Conservation (phyloP, 2,113 vertebrate genomes). For the Cariama cristata region DNA sequence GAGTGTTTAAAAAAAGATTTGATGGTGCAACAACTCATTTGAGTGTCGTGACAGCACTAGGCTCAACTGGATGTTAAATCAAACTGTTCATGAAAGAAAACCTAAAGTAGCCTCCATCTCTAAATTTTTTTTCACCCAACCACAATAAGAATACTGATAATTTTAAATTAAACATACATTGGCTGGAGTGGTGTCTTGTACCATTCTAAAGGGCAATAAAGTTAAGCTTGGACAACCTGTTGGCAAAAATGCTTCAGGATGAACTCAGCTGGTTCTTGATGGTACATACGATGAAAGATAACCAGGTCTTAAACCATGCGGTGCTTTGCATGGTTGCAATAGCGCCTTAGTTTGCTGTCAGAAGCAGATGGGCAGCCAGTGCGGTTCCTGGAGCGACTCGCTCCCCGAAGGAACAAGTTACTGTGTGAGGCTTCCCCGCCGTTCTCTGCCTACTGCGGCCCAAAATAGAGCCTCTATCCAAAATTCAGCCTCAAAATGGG, state of each 20-base stretch:
- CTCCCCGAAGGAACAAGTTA: neutral
- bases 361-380: slow-evolving; percentile 21
- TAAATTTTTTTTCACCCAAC: neutral
- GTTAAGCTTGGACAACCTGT: neutral
- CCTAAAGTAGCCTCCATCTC: neutral
- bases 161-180: neutral
- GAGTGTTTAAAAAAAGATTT: neutral
- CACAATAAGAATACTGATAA: neutral
- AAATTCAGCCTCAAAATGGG: neutral
- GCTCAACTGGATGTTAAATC: neutral
- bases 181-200: neutral
- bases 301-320: neutral
- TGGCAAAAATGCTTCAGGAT: neutral
- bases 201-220: neutral
- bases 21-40: neutral
- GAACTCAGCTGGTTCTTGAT: neutral
- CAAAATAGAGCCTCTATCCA: neutral
- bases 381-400: neutral
- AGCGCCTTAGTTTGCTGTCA: neutral
- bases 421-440: neutral
- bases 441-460: neutral
- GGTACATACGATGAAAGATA: neutral
- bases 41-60: neutral
- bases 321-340: neutral
- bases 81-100: neutral